Evolutionary conservation across 2,113 vertebrate species (phyloP).

Genomic region (Struthidea cinerea): DNA sequence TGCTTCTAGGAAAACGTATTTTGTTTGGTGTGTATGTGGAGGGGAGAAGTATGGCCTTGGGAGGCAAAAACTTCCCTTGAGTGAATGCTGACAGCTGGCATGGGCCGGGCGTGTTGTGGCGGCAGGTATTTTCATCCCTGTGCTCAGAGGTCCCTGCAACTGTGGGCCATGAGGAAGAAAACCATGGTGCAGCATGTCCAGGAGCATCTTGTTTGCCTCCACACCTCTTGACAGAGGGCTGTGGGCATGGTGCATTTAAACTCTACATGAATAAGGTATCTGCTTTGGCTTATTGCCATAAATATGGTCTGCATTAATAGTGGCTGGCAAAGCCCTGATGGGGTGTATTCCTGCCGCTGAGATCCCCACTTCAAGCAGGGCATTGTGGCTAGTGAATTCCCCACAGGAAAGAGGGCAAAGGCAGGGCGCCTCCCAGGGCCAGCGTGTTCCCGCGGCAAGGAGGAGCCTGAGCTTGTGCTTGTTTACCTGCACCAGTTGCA

Average conservation of each 20-base stretch:
- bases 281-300: not conserved
- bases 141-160: accelerated
- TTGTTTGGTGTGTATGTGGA: not conserved
- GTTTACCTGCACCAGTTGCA: not conserved
- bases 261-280: not conserved
- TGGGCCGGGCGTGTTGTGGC: accelerated
- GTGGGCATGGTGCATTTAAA: not conserved
- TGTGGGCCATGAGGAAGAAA: not conserved
- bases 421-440: not conserved
- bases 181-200: not conserved
- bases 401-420: slow-evolving; percentile 6
- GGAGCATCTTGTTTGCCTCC: not conserved
- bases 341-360: not conserved
- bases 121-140: not conserved
- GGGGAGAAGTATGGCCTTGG: not conserved
- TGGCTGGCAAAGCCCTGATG: not conserved
- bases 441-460: accelerated
- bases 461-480: not conserved
- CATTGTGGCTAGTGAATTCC: not conserved
- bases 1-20: not conserved
- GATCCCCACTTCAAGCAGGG: not conserved
- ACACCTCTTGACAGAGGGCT: not conserved
- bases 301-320: not conserved
- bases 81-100: not conserved
- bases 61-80: not conserved